Evolutionary conservation across 1,140 invertebrate species (phyloP), one percentile per base, ranked within the genome.

Genomic region (Berghia stephanieae): DNA sequence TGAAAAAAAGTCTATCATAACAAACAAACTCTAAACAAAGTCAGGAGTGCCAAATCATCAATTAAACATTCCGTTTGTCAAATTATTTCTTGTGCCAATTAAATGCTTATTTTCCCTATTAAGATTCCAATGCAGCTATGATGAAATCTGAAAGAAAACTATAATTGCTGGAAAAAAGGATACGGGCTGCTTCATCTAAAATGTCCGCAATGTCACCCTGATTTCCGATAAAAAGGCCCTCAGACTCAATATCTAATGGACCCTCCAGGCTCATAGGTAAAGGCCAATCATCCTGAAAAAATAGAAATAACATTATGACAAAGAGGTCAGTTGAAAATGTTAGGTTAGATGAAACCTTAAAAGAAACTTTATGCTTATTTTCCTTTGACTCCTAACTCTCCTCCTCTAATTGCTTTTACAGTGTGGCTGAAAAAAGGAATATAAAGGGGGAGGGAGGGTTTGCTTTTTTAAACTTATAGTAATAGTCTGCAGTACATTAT

Each of bases 151-250:
- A n/a, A n/a, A n/a, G n/a, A n/a, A n/a, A n/a, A n/a, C n/a, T n/a
- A 21, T 24, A 67, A 21, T 18, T 24, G 21, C 16, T 18, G 21
- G 36, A 44, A 43, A 40, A 73, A 82, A 86, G 81, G 84, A 84
- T 86, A 86, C 84, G 83, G n/a, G 84, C 83, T 46, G 82, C 78
- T 31, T 84, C 81, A 36, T 78, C 79, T 13, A 86, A 57, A 13
- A 86, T 68, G 4, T 79, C 76, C 44, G 77, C 71, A 69, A 86
- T 83, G 60, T 86, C 83, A 36, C 83, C 80, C 70, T 83, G 79
- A 6, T 71, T 80, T 49, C 83, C 81, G 1, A 84, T 73, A 6
- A 84, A 52, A n/a, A 82, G 21, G 27, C 60, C 80, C 75, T 83
- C 81, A 60, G 77, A 78, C 16, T 83, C 63, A 24, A 83, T 78